These are phyloP conservation scores for Gerris lacustris DNA, from an alignment of 2,888 invertebrate genomes.

Conservation along the genomic window DNA sequence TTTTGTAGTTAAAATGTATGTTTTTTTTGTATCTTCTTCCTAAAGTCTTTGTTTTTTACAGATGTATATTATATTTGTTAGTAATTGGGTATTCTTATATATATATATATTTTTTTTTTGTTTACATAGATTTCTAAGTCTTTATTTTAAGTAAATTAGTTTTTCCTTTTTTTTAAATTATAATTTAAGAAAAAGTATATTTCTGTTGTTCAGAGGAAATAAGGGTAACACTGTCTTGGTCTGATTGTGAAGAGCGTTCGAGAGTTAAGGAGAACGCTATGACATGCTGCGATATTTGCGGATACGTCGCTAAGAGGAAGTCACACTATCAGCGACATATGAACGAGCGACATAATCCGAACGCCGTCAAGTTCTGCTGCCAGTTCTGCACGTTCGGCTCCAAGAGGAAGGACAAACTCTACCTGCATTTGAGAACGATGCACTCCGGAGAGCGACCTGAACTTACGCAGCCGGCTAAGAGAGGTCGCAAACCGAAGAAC, in stretches of 20 bases:
- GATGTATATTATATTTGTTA: no score
- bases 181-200: no score
- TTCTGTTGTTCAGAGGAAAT: neutral
- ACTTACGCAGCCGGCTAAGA: neutral
- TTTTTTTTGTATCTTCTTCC: no score
- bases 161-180: no score
- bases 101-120: no score
- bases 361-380: slow-evolving; percentile 16
- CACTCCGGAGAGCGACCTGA: neutral
- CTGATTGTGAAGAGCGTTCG: neutral
- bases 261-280: neutral
- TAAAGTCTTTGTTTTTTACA: no score
- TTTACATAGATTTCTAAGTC: no score
- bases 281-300: neutral
- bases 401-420: slow-evolving; percentile 16
- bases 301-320: neutral
- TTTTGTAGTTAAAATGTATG: no score
- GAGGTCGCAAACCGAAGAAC: neutral
- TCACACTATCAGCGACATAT: slow-evolving; percentile 8
- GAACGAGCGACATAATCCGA: slow-evolving; percentile 9
- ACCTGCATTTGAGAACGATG: slow-evolving; percentile 13
- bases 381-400: slow-evolving; percentile 16
- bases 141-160: no score
- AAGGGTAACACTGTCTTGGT: neutral
- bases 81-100: no score